Evolutionary conservation across 2,797 vertebrate genomes (phyloP).

Genomic region (Sebastes minor): DNA sequence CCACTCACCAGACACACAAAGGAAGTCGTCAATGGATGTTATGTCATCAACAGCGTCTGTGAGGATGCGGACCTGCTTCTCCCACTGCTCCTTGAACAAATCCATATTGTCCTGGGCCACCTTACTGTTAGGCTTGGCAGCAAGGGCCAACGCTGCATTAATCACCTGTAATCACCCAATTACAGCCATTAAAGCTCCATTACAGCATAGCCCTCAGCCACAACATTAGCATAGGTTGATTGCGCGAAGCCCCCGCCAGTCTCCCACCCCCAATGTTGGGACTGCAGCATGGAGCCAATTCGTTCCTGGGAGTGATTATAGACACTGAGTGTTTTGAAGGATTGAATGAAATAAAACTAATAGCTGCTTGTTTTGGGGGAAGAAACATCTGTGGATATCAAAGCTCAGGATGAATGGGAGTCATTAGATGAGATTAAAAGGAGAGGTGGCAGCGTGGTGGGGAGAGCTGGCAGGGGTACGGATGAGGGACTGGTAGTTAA

Average conservation of each 20-base stretch:
- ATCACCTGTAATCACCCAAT: constrained; percentile 91
- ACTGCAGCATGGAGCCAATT: constrained; percentile 56
- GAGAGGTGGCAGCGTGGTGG: constrained; percentile 27
- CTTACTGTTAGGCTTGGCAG: constrained; percentile 97
- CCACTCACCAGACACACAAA: constrained; percentile 95
- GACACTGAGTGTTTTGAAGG: constrained; percentile 47
- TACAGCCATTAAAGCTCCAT: constrained; percentile 75
- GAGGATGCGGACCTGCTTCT: constrained; percentile 97
- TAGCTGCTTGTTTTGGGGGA: constrained; percentile 53
- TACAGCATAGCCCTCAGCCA: constrained; percentile 63
- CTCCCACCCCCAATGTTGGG: constrained; percentile 21
- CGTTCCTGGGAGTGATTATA: constrained; percentile 57
- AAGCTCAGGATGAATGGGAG: constrained; percentile 67
- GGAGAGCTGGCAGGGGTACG: constrained; percentile 19
- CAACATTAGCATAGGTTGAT: constrained; percentile 74
- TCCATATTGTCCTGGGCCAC: constrained; percentile 99
- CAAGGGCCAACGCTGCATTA: constrained; percentile 95
- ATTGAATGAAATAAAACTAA: constrained; percentile 67
- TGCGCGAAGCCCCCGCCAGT: constrained; percentile 33
- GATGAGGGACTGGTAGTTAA: constrained; percentile 8
- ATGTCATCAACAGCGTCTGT: constrained; percentile 99
- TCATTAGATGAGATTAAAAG: constrained; percentile 71
- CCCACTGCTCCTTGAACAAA: constrained; percentile 98
- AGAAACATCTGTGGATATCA: constrained; percentile 54
- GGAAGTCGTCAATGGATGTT: constrained; percentile 98